Base-by-base conservation (phyloP, 2,113 vertebrate genomes). In the Pygathrix nemaeus region DNA sequence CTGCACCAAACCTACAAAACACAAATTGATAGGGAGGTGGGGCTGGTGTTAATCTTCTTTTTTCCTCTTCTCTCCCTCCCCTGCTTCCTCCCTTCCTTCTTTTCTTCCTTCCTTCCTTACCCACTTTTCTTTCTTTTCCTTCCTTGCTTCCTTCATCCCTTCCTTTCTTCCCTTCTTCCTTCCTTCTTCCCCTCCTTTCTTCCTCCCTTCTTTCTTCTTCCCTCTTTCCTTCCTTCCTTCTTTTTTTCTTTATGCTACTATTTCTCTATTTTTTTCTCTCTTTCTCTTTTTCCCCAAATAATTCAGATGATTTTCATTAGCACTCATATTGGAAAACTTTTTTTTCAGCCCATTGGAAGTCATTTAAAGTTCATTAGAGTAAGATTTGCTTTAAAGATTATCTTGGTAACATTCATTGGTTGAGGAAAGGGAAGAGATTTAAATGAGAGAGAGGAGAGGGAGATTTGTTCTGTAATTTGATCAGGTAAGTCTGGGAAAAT, bases 361-460 rank as follows among this genome's bases (percentile, higher is more conserved):
- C 30, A 95, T 55, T 92, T 87, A 84, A n/a, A 88, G 40, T 90
- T 76, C 12, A 25, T 78, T 55, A 66, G 50, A 78, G 6, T 89
- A 38, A 61, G 30, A 55, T 73, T 25, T 92, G 3, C 43, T 50
- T 4, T 45, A 43, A 84, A 93, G 27, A 48, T 92, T 55, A 75
- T 86, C 6, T 25, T 86, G 14, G 45, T 93, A 96, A 78, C 40
- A 79, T 73, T 68, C 76, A 57, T 52, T 83, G 52, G 10, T 66
- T 87, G 35, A 82, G 23, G 25, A 83, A 66, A 97, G 2, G 14
- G 23, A 92, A 91, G 6, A 83, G 11, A 66, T 50, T 90, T 94
- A 76, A 59, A 73, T 68, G 8, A 92, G 20, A 38, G 16, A 75
- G 17, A 90, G 23, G 21, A 81, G 17, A 90, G 25, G 17, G 38